Conservation (phyloP, 2,888 invertebrate species). For the Oscheius sp. region DNA sequence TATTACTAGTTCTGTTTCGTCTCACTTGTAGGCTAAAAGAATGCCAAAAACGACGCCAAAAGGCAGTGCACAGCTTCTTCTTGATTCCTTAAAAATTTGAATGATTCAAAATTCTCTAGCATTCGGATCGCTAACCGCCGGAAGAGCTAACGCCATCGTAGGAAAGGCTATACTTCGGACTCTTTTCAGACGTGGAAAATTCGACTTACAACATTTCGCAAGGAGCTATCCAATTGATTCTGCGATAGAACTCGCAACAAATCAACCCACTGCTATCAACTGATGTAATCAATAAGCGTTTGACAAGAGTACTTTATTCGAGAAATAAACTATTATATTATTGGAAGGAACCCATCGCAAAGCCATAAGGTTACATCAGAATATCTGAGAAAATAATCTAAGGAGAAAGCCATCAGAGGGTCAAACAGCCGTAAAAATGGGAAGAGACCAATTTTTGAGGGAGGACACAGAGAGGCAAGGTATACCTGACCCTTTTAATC, state of each 20-base stretch:
- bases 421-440: constrained; percentile 12
- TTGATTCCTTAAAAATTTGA: too few relatives aligned
- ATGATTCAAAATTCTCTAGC: too few relatives aligned
- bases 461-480: constrained; percentile 29
- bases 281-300: constrained; percentile 5
- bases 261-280: constrained; percentile 16
- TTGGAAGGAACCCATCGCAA: neutral
- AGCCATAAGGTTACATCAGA: neutral
- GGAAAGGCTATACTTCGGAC: too few relatives aligned
- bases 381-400: constrained; percentile 20
- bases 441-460: constrained; percentile 19
- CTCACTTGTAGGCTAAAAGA: too few relatives aligned
- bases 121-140: too few relatives aligned
- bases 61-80: too few relatives aligned
- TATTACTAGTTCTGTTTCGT: neutral
- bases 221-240: too few relatives aligned
- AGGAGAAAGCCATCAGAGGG: constrained; percentile 25
- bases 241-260: neutral
- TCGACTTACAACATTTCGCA: too few relatives aligned
- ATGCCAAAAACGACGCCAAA: too few relatives aligned
- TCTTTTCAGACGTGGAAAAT: too few relatives aligned
- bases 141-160: too few relatives aligned
- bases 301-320: constrained; percentile 12
- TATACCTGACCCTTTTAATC: constrained; percentile 1
- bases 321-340: too few relatives aligned